phyloP scores from a whole-genome alignment of 1,140 invertebrate genomes.

The Popillia japonica region DNA sequence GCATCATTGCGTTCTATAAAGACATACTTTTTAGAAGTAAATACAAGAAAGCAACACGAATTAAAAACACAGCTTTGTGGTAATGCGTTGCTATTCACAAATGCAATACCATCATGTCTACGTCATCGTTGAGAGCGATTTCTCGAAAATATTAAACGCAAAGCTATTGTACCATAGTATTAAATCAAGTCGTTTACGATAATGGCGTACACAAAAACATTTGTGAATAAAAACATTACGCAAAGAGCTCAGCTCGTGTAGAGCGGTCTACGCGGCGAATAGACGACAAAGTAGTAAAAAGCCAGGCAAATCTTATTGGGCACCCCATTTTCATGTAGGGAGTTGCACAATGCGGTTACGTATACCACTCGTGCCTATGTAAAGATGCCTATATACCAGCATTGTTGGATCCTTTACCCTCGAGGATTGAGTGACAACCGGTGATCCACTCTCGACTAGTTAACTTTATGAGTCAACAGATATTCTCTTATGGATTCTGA shows the following conservation, averaged over 20 bases:
- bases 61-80: no score
- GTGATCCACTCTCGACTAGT: slow-evolving; percentile 43
- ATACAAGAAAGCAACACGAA: no score
- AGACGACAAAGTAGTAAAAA: slow-evolving; percentile 29
- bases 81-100: no score
- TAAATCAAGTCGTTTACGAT: not conserved
- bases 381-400: not conserved
- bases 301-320: slow-evolving; percentile 13
- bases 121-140: no score
- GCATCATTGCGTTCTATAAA: no score
- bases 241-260: slow-evolving; percentile 1
- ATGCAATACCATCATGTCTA: no score
- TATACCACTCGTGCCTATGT: not conserved
- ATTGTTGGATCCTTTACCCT: slow-evolving; percentile 4
- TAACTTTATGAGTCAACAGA: slow-evolving; percentile 46
- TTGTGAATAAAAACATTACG: slow-evolving; percentile 2
- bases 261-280: not conserved
- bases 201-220: slow-evolving; percentile 4
- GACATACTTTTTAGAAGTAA: no score
- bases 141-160: not conserved
- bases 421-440: slow-evolving; percentile 15
- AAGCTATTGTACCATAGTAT: not conserved
- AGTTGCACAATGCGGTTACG: not conserved
- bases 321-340: slow-evolving; percentile 14
- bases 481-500: slow-evolving; percentile 43